phyloP scores from a whole-genome alignment of 2,113 vertebrate species.

The Carlito syrichta region DNA sequence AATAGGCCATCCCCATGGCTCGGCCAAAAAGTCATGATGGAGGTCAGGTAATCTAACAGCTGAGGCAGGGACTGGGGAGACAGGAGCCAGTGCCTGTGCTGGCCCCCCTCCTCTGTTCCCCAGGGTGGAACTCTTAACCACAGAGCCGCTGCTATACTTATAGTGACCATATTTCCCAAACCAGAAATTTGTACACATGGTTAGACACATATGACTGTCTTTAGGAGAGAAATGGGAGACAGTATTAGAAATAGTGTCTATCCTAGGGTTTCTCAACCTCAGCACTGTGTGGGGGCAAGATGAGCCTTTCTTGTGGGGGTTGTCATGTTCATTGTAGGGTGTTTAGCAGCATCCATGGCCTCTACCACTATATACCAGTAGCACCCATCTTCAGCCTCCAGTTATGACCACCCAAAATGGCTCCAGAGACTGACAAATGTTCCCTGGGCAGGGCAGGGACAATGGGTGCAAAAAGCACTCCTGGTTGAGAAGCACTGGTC shows the following conservation, averaged over 20 bases:
- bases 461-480: neutral
- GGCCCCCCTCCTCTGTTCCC: neutral
- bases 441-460: too few relatives aligned
- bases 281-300: too few relatives aligned
- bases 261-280: neutral
- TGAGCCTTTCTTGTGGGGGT: neutral
- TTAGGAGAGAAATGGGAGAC: neutral
- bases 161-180: neutral
- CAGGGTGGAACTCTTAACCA: neutral
- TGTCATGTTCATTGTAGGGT: neutral
- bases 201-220: neutral
- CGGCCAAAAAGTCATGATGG: neutral
- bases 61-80: neutral
- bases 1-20: neutral
- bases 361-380: neutral
- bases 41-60: neutral
- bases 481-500: neutral
- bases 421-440: neutral
- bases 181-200: neutral
- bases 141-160: neutral
- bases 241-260: neutral
- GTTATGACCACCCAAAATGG: neutral
- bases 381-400: neutral
- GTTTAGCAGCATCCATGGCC: neutral
- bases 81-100: accelerated